A percentile compares a stretch with the other conserved stretches of the same genome.
phyloP scores from a whole-genome alignment of 2,888 invertebrate genomes.

The Disparrhopalites patrizii region DNA sequence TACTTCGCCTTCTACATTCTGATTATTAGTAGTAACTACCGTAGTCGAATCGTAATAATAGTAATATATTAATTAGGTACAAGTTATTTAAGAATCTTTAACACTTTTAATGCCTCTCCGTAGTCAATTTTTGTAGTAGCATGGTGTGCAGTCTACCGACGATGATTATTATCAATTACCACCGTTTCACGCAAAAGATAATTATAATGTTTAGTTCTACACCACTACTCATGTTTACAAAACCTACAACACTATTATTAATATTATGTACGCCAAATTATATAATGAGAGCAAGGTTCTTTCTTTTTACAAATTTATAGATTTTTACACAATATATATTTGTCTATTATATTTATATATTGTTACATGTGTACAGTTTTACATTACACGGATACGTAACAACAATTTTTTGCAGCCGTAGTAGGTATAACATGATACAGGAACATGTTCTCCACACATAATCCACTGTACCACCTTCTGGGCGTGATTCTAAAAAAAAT shows the following conservation, averaged over 20 bases:
- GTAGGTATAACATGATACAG: constrained; percentile 2
- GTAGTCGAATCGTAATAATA: no score
- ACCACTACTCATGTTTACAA: no score
- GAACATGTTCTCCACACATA: constrained; percentile 2
- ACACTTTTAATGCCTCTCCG: constrained; percentile 2
- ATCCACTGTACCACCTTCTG: no score
- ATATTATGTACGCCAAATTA: constrained; percentile 3
- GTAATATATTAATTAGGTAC: constrained; percentile 11
- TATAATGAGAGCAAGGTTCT: constrained; percentile 3
- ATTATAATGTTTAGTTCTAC: neutral
- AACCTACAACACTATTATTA: neutral
- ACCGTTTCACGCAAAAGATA: constrained; percentile 13
- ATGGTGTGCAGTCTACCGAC: constrained; percentile 9
- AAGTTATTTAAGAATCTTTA: constrained; percentile 17
- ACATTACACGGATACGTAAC: constrained; percentile 15
- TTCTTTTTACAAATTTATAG: constrained; percentile 7
- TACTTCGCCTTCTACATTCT: neutral
- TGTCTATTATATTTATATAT: neutral
- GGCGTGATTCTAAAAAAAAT: no score
- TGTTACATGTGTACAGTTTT: constrained; percentile 16
- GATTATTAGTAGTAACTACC: constrained; percentile 4
- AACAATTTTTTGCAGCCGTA: constrained; percentile 1
- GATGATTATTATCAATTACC: no score
- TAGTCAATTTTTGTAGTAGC: neutral
- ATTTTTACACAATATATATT: no score